These are phyloP conservation scores for Mythimna pallens DNA, from an alignment of 2,888 invertebrate species.

Conservation along the genomic window DNA sequence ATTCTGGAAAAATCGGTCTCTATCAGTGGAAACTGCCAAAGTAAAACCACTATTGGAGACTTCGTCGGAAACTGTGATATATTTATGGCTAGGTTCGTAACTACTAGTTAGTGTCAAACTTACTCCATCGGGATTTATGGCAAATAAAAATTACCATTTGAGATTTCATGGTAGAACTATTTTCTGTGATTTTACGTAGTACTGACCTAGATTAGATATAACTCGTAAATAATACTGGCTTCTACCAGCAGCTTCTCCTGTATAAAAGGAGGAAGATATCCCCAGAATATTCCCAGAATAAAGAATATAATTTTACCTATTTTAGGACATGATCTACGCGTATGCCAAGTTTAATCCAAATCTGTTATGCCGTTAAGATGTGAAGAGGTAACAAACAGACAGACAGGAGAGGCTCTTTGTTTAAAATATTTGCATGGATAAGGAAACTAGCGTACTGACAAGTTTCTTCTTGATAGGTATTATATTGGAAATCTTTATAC, in stretches of 20 bases:
- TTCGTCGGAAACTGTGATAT: constrained; percentile 15
- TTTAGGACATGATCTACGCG: background rate
- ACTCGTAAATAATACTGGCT: background rate
- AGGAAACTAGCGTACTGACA: no score
- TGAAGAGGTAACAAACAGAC: no score
- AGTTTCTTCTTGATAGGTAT: no score
- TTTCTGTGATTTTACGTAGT: background rate
- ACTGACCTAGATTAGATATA: background rate
- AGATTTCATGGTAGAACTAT: constrained; percentile 9
- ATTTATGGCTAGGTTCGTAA: constrained; percentile 9
- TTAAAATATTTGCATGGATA: no score
- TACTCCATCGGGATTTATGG: constrained; percentile 14
- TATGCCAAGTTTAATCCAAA: background rate
- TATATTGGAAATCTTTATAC: no score
- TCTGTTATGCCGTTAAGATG: no score
- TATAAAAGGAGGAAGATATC: background rate
- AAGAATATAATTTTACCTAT: no score
- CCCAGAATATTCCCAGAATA: no score
- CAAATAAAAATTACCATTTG: background rate
- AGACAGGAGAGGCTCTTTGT: no score
- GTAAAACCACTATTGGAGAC: background rate
- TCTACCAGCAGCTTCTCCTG: background rate
- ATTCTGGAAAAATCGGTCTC: background rate
- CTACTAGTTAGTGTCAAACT: constrained; percentile 7
- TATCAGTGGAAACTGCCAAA: constrained; percentile 12